These are phyloP conservation scores for Actenoides lindsayi DNA, from an alignment of 2,113 vertebrate genomes.

Conservation along the genomic window DNA sequence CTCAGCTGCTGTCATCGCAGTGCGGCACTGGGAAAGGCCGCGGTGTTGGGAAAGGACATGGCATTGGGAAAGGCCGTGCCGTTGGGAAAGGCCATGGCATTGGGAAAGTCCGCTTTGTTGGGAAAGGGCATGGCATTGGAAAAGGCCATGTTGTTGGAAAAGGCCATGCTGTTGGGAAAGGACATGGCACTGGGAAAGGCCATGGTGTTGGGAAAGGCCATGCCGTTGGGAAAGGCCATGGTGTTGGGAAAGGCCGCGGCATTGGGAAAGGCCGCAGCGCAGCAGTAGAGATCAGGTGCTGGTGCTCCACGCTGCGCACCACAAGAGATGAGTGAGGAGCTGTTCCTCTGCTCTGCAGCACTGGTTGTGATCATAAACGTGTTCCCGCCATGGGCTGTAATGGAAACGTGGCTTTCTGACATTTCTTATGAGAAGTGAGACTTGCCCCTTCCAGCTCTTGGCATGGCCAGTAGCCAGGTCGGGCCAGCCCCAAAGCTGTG, in stretches of 20 bases:
- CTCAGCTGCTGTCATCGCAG: neutral
- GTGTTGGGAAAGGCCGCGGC: too few species aligned
- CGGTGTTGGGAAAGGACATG: too few species aligned
- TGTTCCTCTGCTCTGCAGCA: neutral
- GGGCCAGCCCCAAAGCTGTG: neutral
- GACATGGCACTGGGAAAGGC: neutral
- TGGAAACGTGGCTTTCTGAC: neutral
- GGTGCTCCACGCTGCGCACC: fast-evolving
- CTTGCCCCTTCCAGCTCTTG: neutral
- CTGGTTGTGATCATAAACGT: neutral
- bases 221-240: too few species aligned
- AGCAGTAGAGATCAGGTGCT: neutral
- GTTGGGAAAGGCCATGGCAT: neutral
- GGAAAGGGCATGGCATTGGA: too few species aligned
- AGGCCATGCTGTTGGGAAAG: too few species aligned
- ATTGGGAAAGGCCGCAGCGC: fast-evolving
- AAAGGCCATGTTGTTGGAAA: too few species aligned
- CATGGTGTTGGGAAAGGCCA: neutral
- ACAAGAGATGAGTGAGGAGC: neutral
- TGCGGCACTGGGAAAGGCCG: neutral
- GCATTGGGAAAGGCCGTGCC: neutral
- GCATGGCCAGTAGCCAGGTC: neutral
- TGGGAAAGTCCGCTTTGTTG: too few species aligned
- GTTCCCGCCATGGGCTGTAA: fast-evolving
- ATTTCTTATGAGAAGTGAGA: neutral